Percentiles rank a stretch among this genome's conserved stretches.
Evolutionary conservation across 2,888 invertebrate genomes (phyloP).

Genomic region (Hyppa rectilinea): DNA sequence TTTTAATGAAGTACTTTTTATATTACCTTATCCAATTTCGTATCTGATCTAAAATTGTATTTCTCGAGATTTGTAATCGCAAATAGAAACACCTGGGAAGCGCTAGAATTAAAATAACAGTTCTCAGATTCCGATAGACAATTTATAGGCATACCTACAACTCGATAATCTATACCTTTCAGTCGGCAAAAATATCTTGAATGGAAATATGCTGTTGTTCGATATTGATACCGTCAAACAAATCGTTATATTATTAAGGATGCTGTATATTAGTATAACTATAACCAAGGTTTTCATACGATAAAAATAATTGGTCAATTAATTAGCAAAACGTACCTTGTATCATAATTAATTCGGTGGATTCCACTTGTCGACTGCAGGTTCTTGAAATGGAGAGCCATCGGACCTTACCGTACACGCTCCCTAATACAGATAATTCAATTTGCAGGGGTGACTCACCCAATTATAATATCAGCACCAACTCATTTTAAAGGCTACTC

Average conservation of each 20-base stretch:
- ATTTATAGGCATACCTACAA: conserved; percentile 9
- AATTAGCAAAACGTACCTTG: conserved; percentile 19
- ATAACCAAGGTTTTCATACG: background rate
- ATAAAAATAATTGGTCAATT: conserved; percentile 27
- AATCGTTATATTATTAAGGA: too few relatives aligned
- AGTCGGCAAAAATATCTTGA: background rate
- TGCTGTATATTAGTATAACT: background rate
- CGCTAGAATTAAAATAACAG: conserved; percentile 5
- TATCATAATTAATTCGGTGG: conserved; percentile 67
- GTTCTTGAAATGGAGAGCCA: conserved; percentile 67
- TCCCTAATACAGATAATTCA: conserved; percentile 69
- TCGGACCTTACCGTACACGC: conserved; percentile 62
- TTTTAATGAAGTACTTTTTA: conserved; percentile 61
- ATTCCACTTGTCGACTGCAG: conserved; percentile 68
- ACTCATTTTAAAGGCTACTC: conserved; percentile 68
- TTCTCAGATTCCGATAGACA: background rate
- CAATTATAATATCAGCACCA: conserved; percentile 70
- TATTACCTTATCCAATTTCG: conserved; percentile 40
- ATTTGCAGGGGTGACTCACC: conserved; percentile 67
- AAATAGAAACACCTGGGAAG: conserved; percentile 11
- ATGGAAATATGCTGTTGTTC: conserved; percentile 8
- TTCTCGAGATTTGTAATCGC: background rate
- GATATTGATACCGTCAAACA: background rate
- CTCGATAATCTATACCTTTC: conserved; percentile 3
- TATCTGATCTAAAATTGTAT: conserved; percentile 28